These are phyloP conservation scores for Pharmacophagus antenor DNA, from an alignment of 2,888 invertebrate species.

Conservation along the genomic window DNA sequence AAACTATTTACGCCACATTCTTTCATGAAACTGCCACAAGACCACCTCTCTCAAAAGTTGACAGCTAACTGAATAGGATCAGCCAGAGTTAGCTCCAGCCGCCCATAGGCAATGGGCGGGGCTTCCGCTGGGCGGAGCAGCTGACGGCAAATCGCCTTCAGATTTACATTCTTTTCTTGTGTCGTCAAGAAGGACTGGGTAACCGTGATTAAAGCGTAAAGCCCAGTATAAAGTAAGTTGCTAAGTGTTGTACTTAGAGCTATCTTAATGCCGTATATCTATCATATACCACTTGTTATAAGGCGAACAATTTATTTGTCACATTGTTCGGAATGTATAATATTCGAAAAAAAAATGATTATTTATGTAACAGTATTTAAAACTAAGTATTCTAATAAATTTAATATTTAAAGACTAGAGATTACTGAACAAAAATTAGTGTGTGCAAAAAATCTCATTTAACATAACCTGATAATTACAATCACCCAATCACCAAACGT, in stretches of 20 bases:
- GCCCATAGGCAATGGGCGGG: constrained; percentile 65
- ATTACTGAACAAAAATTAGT: too few relatives aligned
- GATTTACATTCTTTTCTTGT: constrained; percentile 62
- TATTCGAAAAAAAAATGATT: background rate
- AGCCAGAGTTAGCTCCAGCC: constrained; percentile 40
- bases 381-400: too few relatives aligned
- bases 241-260: constrained; percentile 21
- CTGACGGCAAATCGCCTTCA: constrained; percentile 63
- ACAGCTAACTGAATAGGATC: constrained; percentile 48
- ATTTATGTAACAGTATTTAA: background rate
- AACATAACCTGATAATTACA: too few relatives aligned
- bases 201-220: constrained; percentile 48
- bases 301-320: constrained; percentile 9
- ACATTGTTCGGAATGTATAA: background rate
- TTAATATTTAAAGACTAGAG: too few relatives aligned
- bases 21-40: constrained; percentile 30
- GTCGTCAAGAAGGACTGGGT: constrained; percentile 60
- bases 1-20: constrained; percentile 28
- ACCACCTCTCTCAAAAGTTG: constrained; percentile 40
- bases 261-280: constrained; percentile 12
- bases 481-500: too few relatives aligned
- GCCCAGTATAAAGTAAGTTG: constrained; percentile 36
- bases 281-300: constrained; percentile 3
- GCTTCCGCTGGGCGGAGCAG: constrained; percentile 61
- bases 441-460: too few relatives aligned